Base-by-base conservation (phyloP, 37 sponge, comb jelly and placozoan species). In the Chondrilla cf. caribensis region DNA sequence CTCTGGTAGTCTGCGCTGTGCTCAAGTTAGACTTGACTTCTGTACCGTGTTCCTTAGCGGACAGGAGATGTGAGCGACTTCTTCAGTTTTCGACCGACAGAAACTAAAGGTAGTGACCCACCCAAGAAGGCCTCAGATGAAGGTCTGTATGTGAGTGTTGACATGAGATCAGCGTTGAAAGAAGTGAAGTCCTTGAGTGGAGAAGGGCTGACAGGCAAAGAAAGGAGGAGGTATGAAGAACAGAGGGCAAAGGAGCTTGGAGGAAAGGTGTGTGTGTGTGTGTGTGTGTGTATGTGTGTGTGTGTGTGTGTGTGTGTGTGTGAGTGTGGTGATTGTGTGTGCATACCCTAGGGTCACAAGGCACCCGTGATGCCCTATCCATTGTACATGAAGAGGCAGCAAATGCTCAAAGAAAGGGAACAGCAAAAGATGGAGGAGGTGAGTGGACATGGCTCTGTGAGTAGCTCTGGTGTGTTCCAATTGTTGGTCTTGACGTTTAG, bases 211-310 rank as follows among this genome's bases (percentile, higher is more conserved):
- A 18, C 8, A 19, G 72, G 72, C 37, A 70, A 38, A 21, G 40
- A 70, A 18, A 70, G 38, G 40, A 70, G 72, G 19, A 31, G 40
- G 9, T 70, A 70, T 37, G 39, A 38, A 17, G 72, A 70, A 37
- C 72, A 70, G 38, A 31, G 72, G 40, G 72, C 72, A 9, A 70
- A 70, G 19, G 39, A 70, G 31, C 72, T 70, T 7, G 72, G 72
- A 37, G 72, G 72, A 5, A 37, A 70, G 37, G 72, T 70, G 72
- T 33, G 72, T 25, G 8, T 15, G 67, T n/a, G 25, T 9, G 11
- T 55, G 57, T 55, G 57, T 19, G 11, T 9, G 67, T 14, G 67
- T 65, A 65, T 19, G 29, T 62, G 64, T 22, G 29, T 22, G 64
- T 29, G 64, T 5, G 8, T 6, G 64, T 22, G 29, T 62, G 64